A percentile compares a stretch with the other conserved stretches of the same genome.
Conservation (phyloP, 2,797 vertebrate genomes). For the Eleutherodactylus coqui region DNA sequence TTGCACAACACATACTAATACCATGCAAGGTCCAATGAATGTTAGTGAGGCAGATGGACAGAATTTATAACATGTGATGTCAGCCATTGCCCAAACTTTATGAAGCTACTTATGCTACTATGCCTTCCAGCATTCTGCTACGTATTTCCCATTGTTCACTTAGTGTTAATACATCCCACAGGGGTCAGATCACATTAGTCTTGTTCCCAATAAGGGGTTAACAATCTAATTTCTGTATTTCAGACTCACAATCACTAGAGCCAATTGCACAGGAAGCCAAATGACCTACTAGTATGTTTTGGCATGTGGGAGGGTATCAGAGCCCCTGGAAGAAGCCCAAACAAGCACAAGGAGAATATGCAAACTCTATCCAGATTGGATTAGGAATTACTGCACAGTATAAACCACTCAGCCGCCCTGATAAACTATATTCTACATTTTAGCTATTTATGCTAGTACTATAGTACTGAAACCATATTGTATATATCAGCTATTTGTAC, state of each 20-base stretch:
- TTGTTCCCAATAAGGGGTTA: background rate
- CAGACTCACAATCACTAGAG: background rate
- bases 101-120: background rate
- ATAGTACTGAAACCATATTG: background rate
- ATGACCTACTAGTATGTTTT: background rate
- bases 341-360: no score
- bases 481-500: background rate
- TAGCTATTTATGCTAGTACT: background rate
- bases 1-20: background rate
- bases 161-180: background rate
- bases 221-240: background rate
- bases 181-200: background rate
- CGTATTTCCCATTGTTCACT: no score
- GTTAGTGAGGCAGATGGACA: background rate
- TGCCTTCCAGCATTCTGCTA: background rate
- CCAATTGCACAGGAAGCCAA: background rate
- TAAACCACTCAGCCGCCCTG: no score
- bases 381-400: no score
- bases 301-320: background rate
- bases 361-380: background rate
- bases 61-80: background rate
- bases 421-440: no score
- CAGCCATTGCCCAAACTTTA: background rate
- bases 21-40: background rate
- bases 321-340: background rate